A percentile compares a stretch with the other conserved stretches of the same genome.
These are phyloP conservation scores for Monopis laevigella DNA, from an alignment of 2,888 invertebrate species.

Conservation along the genomic window DNA sequence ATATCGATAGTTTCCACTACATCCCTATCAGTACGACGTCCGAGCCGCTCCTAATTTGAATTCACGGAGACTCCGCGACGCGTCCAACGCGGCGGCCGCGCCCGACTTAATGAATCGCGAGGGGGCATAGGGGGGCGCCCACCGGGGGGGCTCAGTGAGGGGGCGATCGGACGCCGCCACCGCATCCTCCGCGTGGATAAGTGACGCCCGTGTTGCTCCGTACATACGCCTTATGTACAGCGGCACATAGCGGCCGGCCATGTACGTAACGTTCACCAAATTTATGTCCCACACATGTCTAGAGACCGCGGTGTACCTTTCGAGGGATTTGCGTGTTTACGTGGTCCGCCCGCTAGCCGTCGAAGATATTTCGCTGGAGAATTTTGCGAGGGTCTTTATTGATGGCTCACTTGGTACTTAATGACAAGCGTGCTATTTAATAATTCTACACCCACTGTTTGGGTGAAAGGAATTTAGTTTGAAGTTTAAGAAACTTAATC, in stretches of 20 bases:
- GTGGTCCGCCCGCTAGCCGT: slow-evolving; percentile 6
- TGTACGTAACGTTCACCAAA: slow-evolving; percentile 64
- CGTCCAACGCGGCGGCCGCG: slow-evolving; percentile 64
- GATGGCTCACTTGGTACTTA: slow-evolving; percentile 1
- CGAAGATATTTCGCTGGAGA: slow-evolving; percentile 7
- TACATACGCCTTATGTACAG: slow-evolving; percentile 43
- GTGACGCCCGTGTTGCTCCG: slow-evolving; percentile 65
- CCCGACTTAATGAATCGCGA: slow-evolving; percentile 66
- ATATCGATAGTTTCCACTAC: slow-evolving; percentile 17
- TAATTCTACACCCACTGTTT: no score
- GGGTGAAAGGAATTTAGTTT: no score
- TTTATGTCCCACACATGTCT: slow-evolving; percentile 68
- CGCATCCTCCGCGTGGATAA: slow-evolving; percentile 67
- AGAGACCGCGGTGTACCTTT: slow-evolving; percentile 64
- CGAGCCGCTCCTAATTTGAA: slow-evolving; percentile 66
- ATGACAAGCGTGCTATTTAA: no score
- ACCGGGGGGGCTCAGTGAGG: slow-evolving; percentile 30
- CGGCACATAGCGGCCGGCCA: slow-evolving; percentile 57
- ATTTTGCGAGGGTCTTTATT: slow-evolving; percentile 9
- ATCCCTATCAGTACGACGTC: slow-evolving; percentile 55
- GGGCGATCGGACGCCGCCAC: slow-evolving; percentile 47
- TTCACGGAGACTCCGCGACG: slow-evolving; percentile 67
- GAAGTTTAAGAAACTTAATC: no score
- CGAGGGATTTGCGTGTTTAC: slow-evolving; percentile 66
- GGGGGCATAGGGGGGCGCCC: slow-evolving; percentile 30